Percentiles rank a stretch among this genome's conserved stretches.
Conservation (phyloP, 2,113 vertebrate species). For the Prinia subflava region DNA sequence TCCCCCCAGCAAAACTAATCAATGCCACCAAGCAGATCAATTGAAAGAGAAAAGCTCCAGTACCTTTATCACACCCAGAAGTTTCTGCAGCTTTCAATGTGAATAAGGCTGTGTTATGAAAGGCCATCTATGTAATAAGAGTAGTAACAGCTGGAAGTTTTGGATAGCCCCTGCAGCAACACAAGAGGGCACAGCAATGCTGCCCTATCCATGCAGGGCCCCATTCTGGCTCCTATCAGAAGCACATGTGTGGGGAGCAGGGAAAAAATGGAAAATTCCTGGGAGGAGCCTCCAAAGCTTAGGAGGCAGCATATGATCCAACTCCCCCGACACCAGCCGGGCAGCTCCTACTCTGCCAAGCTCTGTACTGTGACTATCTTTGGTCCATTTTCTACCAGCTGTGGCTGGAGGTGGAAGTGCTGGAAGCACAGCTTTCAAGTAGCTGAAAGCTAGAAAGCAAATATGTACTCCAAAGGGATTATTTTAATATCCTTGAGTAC, state of each 20-base stretch:
- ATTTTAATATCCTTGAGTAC: not conserved
- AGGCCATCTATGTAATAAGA: not conserved
- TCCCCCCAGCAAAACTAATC: not conserved
- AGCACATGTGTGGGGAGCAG: not conserved
- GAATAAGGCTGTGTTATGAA: not conserved
- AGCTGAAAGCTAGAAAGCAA: constrained; percentile 34
- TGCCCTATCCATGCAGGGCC: not conserved
- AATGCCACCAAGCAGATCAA: not conserved
- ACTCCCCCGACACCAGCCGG: not conserved
- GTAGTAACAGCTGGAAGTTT: not conserved
- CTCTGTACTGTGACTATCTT: not conserved
- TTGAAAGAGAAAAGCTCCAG: not conserved
- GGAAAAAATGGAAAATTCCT: not conserved
- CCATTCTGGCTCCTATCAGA: not conserved
- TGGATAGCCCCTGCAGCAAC: not conserved
- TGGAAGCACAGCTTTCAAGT: not conserved
- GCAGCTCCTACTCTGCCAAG: not conserved
- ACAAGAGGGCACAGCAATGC: not conserved
- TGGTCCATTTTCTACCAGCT: not conserved
- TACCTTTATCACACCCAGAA: not conserved
- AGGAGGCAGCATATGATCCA: not conserved
- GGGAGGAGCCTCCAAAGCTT: not conserved
- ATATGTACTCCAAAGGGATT: not conserved
- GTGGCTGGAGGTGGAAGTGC: not conserved
- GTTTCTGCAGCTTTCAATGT: not conserved